These are phyloP conservation scores for Cataglyphis hispanica DNA, from an alignment of 1,140 invertebrate species.

Conservation along the genomic window DNA sequence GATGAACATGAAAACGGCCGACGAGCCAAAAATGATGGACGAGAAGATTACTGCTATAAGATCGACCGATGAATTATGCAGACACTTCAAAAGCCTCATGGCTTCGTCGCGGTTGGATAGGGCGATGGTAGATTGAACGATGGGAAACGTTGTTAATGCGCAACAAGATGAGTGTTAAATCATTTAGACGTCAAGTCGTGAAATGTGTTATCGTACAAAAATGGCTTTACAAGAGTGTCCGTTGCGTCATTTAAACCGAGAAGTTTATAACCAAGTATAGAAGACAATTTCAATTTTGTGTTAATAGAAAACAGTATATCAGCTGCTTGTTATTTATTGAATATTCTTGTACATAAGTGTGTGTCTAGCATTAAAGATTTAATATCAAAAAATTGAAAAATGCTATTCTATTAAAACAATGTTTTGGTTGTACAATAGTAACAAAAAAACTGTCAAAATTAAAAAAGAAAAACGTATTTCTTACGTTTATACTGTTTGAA, in stretches of 20 bases:
- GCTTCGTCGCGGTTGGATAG: constrained; percentile 22
- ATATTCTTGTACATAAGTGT: not conserved
- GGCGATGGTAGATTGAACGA: constrained; percentile 25
- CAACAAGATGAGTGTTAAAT: constrained; percentile 53
- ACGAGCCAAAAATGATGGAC: constrained; percentile 61
- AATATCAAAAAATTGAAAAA: not conserved
- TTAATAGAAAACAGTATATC: not conserved
- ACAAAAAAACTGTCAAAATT: no score
- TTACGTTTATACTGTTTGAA: no score
- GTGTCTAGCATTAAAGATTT: not conserved
- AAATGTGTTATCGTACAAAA: constrained; percentile 27
- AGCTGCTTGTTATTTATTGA: not conserved
- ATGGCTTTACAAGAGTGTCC: not conserved
- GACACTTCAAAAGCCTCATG: constrained; percentile 40
- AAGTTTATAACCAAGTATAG: no score
- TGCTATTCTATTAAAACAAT: not conserved
- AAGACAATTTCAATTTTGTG: not conserved
- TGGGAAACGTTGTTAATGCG: constrained; percentile 45
- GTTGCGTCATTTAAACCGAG: not conserved
- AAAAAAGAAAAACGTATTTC: no score
- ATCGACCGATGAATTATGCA: constrained; percentile 68
- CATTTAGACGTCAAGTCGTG: constrained; percentile 39
- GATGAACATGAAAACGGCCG: constrained; percentile 40
- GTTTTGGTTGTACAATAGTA: no score
- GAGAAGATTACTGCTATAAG: constrained; percentile 59